Evolutionary conservation across 2,888 invertebrate species (phyloP).

Genomic region (Tetheella fluctuosa): DNA sequence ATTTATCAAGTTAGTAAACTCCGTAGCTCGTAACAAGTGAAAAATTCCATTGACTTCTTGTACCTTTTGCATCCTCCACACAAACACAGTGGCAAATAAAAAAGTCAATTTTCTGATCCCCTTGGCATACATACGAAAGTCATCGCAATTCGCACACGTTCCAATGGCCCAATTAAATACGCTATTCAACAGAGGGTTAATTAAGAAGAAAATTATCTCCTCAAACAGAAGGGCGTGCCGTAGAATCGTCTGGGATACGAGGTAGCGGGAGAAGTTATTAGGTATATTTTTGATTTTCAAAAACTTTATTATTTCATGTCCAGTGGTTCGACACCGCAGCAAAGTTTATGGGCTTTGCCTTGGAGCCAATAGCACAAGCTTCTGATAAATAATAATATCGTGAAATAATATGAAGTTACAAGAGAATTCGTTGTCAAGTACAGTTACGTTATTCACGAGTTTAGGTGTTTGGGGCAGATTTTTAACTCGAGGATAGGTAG

Average conservation of each 20-base stretch:
- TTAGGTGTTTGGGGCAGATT: no score
- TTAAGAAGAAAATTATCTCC: constrained; percentile 81
- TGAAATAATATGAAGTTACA: no score
- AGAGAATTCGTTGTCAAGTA: no score
- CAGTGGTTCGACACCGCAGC: no score
- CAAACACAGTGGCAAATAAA: constrained; percentile 5
- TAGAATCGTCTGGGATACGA: constrained; percentile 29
- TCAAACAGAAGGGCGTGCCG: constrained; percentile 67
- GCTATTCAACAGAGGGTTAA: constrained; percentile 73
- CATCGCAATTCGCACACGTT: constrained; percentile 57
- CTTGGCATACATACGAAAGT: constrained; percentile 7
- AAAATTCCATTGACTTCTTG: no score
- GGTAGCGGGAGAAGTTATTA: constrained; percentile 14
- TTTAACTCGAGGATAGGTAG: no score
- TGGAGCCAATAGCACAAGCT: no score
- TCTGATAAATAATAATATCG: no score
- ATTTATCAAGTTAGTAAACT: no score
- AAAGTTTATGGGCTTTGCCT: no score
- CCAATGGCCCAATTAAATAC: constrained; percentile 74
- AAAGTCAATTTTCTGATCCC: constrained; percentile 12
- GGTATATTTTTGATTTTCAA: constrained; percentile 4
- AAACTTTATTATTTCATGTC: not conserved
- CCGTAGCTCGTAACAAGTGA: no score
- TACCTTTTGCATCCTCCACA: not conserved
- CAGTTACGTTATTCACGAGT: no score